Evolutionary conservation across 2,113 vertebrate genomes (phyloP).

Genomic region (Calidris pugnax): DNA sequence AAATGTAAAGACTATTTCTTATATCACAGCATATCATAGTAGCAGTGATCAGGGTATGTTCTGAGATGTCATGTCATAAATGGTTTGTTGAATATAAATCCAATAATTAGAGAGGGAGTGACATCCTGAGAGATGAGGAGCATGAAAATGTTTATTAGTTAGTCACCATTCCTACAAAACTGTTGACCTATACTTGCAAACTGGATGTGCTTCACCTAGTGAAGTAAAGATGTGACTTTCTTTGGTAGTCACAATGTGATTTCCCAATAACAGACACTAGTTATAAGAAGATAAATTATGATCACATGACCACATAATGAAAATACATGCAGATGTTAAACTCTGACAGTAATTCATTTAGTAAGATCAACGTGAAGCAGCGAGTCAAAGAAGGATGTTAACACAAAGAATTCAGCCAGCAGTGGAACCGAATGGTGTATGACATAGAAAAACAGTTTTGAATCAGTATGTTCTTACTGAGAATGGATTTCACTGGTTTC

Average conservation of each 20-base stretch:
- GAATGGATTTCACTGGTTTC: not conserved
- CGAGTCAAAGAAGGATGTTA: not conserved
- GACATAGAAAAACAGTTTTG: not conserved
- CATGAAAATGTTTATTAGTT: not conserved
- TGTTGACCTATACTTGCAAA: not conserved
- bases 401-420: not conserved
- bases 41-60: not conserved
- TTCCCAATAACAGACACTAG: not conserved
- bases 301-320: not conserved
- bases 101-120: not conserved
- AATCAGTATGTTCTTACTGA: not conserved
- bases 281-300: not conserved
- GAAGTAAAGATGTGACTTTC: not conserved
- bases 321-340: not conserved
- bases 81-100: rapidly evolving
- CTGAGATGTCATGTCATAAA: not conserved
- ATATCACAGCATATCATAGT: not conserved
- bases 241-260: not conserved
- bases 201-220: not conserved
- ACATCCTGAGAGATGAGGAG: not conserved
- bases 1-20: not conserved
- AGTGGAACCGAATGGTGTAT: not conserved
- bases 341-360: not conserved
- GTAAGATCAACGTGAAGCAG: not conserved
- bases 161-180: not conserved